These are phyloP conservation scores for Platycnemis pennipes DNA, from an alignment of 2,888 invertebrate genomes.

Conservation along the genomic window DNA sequence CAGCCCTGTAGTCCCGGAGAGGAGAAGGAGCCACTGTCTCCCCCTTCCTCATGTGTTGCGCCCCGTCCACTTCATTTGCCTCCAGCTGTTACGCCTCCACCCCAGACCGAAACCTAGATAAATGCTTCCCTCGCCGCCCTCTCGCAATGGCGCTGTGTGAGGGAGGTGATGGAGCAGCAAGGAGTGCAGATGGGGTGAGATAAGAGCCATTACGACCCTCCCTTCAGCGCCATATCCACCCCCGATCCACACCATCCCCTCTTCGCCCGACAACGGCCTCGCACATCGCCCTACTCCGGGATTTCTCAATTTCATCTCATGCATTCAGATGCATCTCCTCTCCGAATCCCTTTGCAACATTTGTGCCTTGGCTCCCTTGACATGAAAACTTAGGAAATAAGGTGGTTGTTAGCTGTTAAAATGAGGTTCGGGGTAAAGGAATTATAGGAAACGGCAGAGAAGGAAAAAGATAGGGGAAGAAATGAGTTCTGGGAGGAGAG, in stretches of 20 bases:
- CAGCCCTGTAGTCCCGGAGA: too few species aligned
- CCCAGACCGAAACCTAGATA: conserved; percentile 33
- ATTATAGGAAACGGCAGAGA: too few species aligned
- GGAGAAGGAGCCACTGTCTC: background rate
- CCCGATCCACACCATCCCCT: background rate
- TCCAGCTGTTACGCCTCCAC: conserved; percentile 52
- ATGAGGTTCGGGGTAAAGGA: too few species aligned
- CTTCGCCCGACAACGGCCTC: background rate
- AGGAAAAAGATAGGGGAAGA: too few species aligned
- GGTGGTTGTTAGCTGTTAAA: too few species aligned
- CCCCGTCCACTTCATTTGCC: conserved; percentile 47
- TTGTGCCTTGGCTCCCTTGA: too few species aligned
- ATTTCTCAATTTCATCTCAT: too few species aligned
- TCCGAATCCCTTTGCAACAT: too few species aligned
- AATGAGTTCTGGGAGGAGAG: too few species aligned
- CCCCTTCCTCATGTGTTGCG: background rate
- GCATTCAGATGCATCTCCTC: too few species aligned
- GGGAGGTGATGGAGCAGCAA: background rate
- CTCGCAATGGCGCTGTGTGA: background rate
- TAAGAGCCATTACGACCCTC: background rate
- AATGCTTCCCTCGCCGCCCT: conserved; percentile 50
- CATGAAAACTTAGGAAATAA: too few species aligned
- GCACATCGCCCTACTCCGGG: too few species aligned
- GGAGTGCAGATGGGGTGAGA: conserved; percentile 17
- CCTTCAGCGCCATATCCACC: background rate